Evolutionary conservation across 2,888 invertebrate genomes (phyloP).

Genomic region (Thymelicus sylvestris): DNA sequence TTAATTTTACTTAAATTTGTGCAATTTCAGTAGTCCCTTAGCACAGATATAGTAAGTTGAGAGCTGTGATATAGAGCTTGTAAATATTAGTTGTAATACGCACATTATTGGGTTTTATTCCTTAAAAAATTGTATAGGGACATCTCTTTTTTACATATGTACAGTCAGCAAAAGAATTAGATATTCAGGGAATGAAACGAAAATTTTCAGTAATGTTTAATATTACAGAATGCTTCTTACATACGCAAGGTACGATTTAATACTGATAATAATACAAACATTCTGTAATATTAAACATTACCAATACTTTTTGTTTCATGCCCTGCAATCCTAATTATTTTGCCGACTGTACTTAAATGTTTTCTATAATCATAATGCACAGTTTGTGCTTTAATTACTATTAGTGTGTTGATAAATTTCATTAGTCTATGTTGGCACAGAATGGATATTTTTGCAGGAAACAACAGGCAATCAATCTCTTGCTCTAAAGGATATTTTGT

Average conservation of each 20-base stretch:
- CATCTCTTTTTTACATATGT: slow-evolving; percentile 15
- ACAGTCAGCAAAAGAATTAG: not conserved
- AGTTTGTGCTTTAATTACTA: slow-evolving; percentile 14
- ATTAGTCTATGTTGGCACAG: slow-evolving; percentile 19
- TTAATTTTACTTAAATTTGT: slow-evolving; percentile 38
- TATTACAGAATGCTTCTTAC: too few species aligned
- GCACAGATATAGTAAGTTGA: slow-evolving; percentile 67
- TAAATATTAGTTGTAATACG: slow-evolving; percentile 55
- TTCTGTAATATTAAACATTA: too few species aligned
- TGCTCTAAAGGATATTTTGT: slow-evolving; percentile 66
- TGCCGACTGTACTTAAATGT: not conserved
- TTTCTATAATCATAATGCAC: slow-evolving; percentile 32
- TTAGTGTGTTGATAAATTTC: slow-evolving; percentile 26
- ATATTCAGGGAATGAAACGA: too few species aligned
- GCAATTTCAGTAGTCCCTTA: slow-evolving; percentile 50
- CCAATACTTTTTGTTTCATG: too few species aligned
- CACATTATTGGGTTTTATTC: slow-evolving; percentile 44
- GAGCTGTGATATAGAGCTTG: slow-evolving; percentile 82
- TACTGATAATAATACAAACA: too few species aligned
- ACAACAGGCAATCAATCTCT: slow-evolving; percentile 55
- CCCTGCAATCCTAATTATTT: too few species aligned
- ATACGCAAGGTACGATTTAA: too few species aligned
- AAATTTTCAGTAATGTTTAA: too few species aligned
- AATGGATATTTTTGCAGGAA: slow-evolving; percentile 45
- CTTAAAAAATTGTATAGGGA: slow-evolving; percentile 17